Evolutionary conservation across 2,797 vertebrate genomes (phyloP).

Genomic region (Lacerta agilis): DNA sequence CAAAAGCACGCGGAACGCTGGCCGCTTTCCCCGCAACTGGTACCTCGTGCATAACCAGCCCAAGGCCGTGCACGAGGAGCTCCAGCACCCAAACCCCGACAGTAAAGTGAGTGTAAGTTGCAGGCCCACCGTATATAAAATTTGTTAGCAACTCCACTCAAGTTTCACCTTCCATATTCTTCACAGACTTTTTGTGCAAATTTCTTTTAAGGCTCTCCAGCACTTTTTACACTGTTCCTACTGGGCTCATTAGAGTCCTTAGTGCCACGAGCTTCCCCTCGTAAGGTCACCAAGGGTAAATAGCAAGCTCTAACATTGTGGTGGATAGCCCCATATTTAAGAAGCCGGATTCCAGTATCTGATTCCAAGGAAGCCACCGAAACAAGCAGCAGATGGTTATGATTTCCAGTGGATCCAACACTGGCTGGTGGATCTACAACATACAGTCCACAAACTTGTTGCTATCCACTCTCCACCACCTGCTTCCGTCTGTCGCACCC

Average conservation of each 20-base stretch:
- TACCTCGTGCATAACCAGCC: too few relatives aligned
- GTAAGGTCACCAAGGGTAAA: conserved; percentile 27
- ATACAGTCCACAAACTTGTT: fast-evolving
- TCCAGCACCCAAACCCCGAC: too few relatives aligned
- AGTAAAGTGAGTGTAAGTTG: too few relatives aligned
- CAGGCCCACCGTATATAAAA: too few relatives aligned
- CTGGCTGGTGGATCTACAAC: not conserved
- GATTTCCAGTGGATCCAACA: not conserved
- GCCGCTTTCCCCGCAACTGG: too few relatives aligned
- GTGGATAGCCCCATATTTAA: conserved; percentile 3
- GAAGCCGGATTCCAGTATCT: not conserved
- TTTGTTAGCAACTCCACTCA: too few relatives aligned
- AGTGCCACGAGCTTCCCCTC: not conserved
- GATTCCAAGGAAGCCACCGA: not conserved
- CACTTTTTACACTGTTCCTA: not conserved
- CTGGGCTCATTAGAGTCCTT: not conserved
- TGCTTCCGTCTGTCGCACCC: not conserved
- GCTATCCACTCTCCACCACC: fast-evolving
- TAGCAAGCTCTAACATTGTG: conserved; percentile 36
- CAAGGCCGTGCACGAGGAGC: too few relatives aligned
- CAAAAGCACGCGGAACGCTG: too few relatives aligned
- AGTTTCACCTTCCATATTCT: too few relatives aligned
- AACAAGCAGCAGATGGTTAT: not conserved
- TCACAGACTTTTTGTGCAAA: too few relatives aligned
- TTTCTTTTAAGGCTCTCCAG: too few relatives aligned